Evolutionary conservation across 2,888 invertebrate genomes (phyloP), one percentile per base, ranked within the genome.

Genomic region (Lathronympha strigana): DNA sequence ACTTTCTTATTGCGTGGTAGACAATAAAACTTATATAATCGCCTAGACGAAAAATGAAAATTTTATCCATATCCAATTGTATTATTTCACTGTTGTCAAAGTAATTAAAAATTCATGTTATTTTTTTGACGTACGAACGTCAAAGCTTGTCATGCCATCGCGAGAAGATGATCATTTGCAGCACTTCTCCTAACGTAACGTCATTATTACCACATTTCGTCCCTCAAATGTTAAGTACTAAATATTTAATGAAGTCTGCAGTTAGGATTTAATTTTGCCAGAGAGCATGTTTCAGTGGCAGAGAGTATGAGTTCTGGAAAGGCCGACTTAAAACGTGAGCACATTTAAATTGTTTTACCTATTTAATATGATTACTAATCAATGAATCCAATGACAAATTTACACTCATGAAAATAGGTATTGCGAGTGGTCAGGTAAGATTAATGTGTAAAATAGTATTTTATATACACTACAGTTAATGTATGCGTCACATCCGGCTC

Each of bases 1-100:
- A 66, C 61, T 61, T 61, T 61, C 66, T 53, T 60, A 36, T 60
- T 57, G 43, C 31, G 57, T 45, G 36, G 4, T 57, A 57, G 28
- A 43, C 17, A 57, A 25, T 43, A 25, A 43, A 43, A 28, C 28
- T 28, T 31, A 31, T 36, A 36, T 25, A 28, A 49, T 21, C n/a
- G 21, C 25, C 15, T 17, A 17, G n/a, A 19, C 38, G 38, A 9
- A 1, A 17, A 25, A 23, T 40, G 38, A 13, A 40, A 54, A 38
- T 15, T 43, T 0, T 17, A n/a, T 17, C 6, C n/a, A 19, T 2
- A 17, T 17, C 5, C 15, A 31, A 17, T 31, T 50, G 31, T 50
- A n/a, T 50, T 9, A 31, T 5, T 31, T 11, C 9, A 11, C n/a
- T 9, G 11, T 5, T 55, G 54, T 40, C 33, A 55, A 55, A 40